A percentile compares a stretch with the other conserved stretches of the same genome.
phyloP scores from a whole-genome alignment of 2,888 invertebrate genomes.

The Pedicia rivosa region DNA sequence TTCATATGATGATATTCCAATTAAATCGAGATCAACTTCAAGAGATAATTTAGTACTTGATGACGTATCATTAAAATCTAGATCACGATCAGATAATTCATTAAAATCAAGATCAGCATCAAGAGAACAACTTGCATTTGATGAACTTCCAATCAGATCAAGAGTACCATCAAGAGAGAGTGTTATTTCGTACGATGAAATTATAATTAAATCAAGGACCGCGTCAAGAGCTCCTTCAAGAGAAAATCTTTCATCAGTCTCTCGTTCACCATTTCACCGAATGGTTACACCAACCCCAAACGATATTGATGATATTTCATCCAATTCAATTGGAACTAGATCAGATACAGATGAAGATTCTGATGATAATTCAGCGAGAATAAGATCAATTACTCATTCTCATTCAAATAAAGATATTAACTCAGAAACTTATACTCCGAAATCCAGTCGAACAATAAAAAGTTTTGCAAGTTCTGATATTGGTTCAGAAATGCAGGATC shows the following conservation, averaged over 20 bases:
- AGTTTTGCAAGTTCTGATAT: constrained; percentile 19
- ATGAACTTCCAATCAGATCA: neutral
- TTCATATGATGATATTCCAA: constrained; percentile 1
- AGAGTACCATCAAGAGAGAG: constrained; percentile 3
- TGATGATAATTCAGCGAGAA: neutral
- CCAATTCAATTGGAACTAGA: constrained; percentile 3
- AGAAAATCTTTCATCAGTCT: constrained; percentile 4
- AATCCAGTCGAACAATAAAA: constrained; percentile 16
- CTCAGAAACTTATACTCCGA: constrained; percentile 14
- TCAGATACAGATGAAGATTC: constrained; percentile 4
- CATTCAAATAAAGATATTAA: neutral
- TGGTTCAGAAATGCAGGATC: too few relatives aligned
- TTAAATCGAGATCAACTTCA: neutral
- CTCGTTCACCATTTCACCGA: neutral
- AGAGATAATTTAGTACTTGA: neutral
- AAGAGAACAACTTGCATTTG: neutral
- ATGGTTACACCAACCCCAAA: constrained; percentile 1
- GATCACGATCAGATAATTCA: constrained; percentile 12
- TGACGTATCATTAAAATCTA: constrained; percentile 7
- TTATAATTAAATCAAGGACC: neutral
- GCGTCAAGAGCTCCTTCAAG: constrained; percentile 2
- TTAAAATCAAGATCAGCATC: constrained; percentile 13
- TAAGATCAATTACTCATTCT: too few relatives aligned
- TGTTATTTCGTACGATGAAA: constrained; percentile 5
- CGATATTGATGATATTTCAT: constrained; percentile 5